Evolutionary conservation across 2,888 invertebrate species (phyloP), one percentile per base, ranked within the genome.

Genomic region (Pristionchus fissidentatus): DNA sequence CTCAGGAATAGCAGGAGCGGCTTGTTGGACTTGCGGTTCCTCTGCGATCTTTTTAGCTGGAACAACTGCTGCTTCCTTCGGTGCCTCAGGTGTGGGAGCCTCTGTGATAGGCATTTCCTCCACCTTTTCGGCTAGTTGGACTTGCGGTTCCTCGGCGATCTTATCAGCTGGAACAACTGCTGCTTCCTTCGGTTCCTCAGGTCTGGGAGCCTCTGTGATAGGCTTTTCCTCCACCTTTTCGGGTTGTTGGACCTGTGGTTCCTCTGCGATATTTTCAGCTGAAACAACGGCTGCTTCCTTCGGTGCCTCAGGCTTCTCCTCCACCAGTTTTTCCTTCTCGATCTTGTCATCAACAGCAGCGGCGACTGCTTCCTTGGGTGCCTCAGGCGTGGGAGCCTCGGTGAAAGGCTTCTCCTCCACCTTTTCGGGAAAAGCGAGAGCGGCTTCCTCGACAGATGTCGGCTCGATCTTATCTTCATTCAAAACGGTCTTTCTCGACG

Each of bases 11-110:
- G 46, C 78, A 26, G 43, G 32, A 49, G 35, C 78, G 3, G 78
- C 49, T 35, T 78, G 49, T n/a, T 55, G 29, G 4, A 32, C 79
- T 19, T 41, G n/a, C 13, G 35, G 22, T 35, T 41, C 29, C 3
- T 22, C 29, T 26, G 35, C 77, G 41, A 43, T 46, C 41, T 41
- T 41, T 43, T 75, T 35, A 32, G 52, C 22, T 26, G 66, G 79
- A 10, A 35, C 79, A 10, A 79, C 70, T 35, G 46, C 52, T 15
- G 52, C 62, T 29, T 82, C 60, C 46, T 81, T 60, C 13, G 83
- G 32, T 41, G 80, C 75, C 29, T 70, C 83, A n/a, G 83, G 43
- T 29, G n/a, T 70, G 55, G 49, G 49, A 49, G 49, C 49, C 22
- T 49, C 49, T 13, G n/a, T 70, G 55, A 22, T 13, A 49, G 49